Base-by-base conservation (phyloP, 2,888 invertebrate species). In the Laothoe populi region DNA sequence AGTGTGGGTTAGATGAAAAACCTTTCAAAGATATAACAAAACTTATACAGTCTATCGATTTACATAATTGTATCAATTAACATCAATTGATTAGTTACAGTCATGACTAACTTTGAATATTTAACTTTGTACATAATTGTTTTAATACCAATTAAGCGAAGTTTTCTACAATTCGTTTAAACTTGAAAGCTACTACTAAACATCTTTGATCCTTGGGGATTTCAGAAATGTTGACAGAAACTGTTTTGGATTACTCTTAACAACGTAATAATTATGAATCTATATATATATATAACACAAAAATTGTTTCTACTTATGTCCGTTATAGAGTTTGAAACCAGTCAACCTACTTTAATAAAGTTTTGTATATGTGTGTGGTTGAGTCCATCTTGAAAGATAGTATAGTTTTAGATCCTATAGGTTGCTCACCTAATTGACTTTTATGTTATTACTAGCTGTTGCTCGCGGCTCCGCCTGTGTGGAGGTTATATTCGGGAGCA, bases 21-120 rank as follows among this genome's bases (percentile, higher is more conserved):
- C 19, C 1, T 11, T 1, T 16, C 1, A 24, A 48, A 62, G 35
- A 38, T 49, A 59, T 63, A 26, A 16, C 21, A 24, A 31, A 62
- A 61, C 61, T 62, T 63, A 45, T 65, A 67, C 64, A 59, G 57
- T 65, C 21, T 62, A n/a, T 60, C 24, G 53, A 59, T 61, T 23
- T 19, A 11, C 26, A 8, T 49, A 59, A 48, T 48, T 60, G 21
- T 21, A 44, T 19, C 21, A 23, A 53, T 44, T 26, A 21, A 49
- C 16, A 21, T 4, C 16, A 42, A 21, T 11, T 23, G 49, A n/a
- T 40, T 61, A 21, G 57, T 38, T 19, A 16, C 16, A 53, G 2
- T 16, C 11, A 2, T 35, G 0, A 49, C 26, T 49, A 35, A 53
- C 53, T 53, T 53, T 53, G 53, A 35, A 16, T 19, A 35, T 53